Evolutionary conservation across 2,888 invertebrate genomes (phyloP).

Genomic region (Acleris emargana): DNA sequence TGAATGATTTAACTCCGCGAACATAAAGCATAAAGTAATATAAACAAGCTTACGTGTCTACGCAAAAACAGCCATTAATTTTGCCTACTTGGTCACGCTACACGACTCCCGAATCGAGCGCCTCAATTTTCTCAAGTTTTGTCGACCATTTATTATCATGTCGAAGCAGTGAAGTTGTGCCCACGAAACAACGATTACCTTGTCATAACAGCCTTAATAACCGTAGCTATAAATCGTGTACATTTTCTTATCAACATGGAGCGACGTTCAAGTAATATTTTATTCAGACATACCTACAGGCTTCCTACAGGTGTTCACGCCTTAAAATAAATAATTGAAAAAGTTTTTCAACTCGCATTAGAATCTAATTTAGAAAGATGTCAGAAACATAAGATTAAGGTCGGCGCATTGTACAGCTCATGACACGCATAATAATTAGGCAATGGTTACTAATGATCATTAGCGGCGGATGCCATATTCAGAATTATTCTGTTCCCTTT

Average conservation of each 20-base stretch:
- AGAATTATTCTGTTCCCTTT: constrained; percentile 10
- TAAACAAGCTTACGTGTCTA: not conserved
- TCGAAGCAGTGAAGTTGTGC: too few species aligned
- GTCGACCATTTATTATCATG: too few species aligned
- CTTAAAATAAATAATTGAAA: not conserved
- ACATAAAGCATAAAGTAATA: not conserved
- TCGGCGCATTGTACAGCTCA: constrained; percentile 3
- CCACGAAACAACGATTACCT: not conserved
- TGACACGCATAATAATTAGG: constrained; percentile 12
- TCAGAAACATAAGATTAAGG: constrained; percentile 3
- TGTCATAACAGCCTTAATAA: not conserved
- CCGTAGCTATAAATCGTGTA: not conserved
- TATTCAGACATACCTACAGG: not conserved
- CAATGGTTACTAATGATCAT: constrained; percentile 10
- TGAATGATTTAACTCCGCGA: constrained; percentile 11
- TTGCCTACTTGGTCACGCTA: too few species aligned
- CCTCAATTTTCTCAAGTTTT: too few species aligned
- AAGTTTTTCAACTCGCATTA: constrained; percentile 1
- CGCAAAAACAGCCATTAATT: not conserved
- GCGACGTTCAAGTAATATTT: not conserved
- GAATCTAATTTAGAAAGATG: not conserved
- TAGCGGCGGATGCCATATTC: not conserved
- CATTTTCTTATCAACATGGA: not conserved
- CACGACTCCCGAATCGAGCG: too few species aligned
- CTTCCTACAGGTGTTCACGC: not conserved